Conservation (phyloP, 2,113 vertebrate species). For the Natator depressus region DNA sequence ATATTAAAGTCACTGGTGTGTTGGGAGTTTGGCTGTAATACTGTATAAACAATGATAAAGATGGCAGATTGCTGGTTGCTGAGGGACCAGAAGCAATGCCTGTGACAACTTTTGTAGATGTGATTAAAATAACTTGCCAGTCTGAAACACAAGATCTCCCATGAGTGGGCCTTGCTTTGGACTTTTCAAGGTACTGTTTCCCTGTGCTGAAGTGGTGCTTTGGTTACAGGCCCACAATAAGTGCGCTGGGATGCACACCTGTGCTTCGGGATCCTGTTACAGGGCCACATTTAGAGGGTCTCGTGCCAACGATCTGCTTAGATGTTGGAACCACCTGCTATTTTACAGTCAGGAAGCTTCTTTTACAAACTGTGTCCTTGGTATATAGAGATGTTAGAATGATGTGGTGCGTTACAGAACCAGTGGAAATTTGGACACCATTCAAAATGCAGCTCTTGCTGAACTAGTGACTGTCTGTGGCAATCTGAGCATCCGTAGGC, state of each 20-base stretch:
- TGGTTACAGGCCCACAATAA: too few relatives aligned
- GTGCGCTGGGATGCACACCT: neutral
- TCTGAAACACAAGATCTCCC: neutral
- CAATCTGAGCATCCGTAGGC: neutral
- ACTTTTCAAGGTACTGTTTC: neutral
- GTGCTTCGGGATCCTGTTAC: neutral
- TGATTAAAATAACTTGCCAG: neutral
- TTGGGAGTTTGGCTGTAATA: neutral
- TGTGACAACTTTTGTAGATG: neutral
- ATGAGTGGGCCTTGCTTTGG: neutral
- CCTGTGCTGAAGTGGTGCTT: neutral
- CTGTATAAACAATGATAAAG: neutral
- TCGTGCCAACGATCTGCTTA: too few relatives aligned
- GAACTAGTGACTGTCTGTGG: neutral
- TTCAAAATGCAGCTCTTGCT: neutral
- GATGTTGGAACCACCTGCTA: neutral
- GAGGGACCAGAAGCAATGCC: neutral
- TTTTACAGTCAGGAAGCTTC: neutral
- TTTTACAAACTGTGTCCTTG: rapidly evolving
- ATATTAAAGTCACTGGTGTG: neutral
- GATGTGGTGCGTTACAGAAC: neutral
- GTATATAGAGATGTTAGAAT: neutral
- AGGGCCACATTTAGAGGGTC: neutral
- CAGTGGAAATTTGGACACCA: rapidly evolving
- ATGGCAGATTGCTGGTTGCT: neutral